Conservation (phyloP, 2,113 vertebrate species). For the Vanacampus margaritifer region DNA sequence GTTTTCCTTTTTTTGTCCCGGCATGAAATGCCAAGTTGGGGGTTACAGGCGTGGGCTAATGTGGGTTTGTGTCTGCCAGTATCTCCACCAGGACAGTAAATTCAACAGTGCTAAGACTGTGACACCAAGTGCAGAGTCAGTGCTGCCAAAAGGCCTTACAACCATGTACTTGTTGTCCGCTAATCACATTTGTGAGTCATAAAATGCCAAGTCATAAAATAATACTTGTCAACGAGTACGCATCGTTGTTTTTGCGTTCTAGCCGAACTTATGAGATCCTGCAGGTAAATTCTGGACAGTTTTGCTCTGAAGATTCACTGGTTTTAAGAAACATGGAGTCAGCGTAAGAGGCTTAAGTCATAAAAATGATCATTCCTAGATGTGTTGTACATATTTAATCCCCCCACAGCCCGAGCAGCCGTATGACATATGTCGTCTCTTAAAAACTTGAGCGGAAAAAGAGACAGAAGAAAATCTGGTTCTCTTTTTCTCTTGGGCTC, state of each 20-base stretch:
- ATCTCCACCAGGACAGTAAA: constrained; percentile 61
- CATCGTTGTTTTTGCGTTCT: constrained; percentile 45
- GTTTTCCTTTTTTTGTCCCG: constrained; percentile 53
- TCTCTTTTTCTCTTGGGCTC: constrained; percentile 30
- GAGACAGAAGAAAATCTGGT: constrained; percentile 16
- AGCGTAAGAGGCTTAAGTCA: constrained; percentile 74
- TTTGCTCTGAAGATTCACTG: constrained; percentile 61
- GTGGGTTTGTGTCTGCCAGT: constrained; percentile 57
- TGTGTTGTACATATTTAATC: constrained; percentile 74
- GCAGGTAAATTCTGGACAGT: constrained; percentile 62
- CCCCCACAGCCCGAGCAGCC: constrained; percentile 53
- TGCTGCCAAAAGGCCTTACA: constrained; percentile 43
- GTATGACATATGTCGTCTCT: constrained; percentile 58
- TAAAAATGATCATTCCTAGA: constrained; percentile 72
- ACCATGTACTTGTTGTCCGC: constrained; percentile 55
- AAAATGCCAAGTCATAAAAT: constrained; percentile 46
- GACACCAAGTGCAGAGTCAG: constrained; percentile 42
- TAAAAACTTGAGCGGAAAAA: constrained; percentile 34
- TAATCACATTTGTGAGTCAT: constrained; percentile 60
- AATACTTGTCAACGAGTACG: constrained; percentile 53
- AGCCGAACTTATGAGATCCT: constrained; percentile 29
- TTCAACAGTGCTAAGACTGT: constrained; percentile 49
- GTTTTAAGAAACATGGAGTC: constrained; percentile 67
- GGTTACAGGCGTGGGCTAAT: constrained; percentile 49
- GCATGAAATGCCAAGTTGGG: constrained; percentile 44